Evolutionary conservation across 2,888 invertebrate species (phyloP).

Genomic region (Apodemia duryi): DNA sequence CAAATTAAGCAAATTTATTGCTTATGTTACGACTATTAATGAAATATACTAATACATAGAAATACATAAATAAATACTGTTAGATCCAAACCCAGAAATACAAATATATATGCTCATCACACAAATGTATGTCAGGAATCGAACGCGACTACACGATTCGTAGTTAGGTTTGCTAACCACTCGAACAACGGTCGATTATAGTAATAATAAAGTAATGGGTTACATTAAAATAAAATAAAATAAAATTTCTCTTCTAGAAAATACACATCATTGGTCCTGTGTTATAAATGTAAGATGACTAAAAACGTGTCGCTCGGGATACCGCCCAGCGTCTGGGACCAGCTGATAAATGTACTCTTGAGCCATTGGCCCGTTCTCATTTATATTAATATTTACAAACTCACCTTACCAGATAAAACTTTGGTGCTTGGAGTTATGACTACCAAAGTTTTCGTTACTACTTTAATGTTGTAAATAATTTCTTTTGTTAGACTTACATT

Average conservation of each 20-base stretch:
- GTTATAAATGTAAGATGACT: constrained; percentile 68
- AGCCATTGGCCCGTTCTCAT: constrained; percentile 46
- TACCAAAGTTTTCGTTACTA: not conserved
- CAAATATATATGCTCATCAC: no score
- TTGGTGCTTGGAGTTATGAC: not conserved
- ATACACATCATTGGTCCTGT: constrained; percentile 32
- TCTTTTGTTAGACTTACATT: not conserved
- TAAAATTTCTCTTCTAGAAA: constrained; percentile 34
- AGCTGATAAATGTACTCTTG: constrained; percentile 65
- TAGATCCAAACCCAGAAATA: no score
- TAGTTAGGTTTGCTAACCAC: no score
- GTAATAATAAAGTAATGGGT: no score
- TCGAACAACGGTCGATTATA: no score
- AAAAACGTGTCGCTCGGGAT: constrained; percentile 64
- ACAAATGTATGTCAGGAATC: no score
- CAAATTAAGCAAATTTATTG: no score
- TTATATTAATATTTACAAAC: constrained; percentile 55
- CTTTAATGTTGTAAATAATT: not conserved
- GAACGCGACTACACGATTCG: no score
- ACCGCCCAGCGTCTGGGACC: constrained; percentile 56
- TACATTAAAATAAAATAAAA: no score
- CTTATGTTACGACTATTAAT: no score
- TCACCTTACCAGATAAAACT: constrained; percentile 20
- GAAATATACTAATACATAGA: no score
- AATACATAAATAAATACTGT: no score